These are phyloP conservation scores for Neelides sp. DNA, from an alignment of 1,140 invertebrate genomes.

Conservation along the genomic window DNA sequence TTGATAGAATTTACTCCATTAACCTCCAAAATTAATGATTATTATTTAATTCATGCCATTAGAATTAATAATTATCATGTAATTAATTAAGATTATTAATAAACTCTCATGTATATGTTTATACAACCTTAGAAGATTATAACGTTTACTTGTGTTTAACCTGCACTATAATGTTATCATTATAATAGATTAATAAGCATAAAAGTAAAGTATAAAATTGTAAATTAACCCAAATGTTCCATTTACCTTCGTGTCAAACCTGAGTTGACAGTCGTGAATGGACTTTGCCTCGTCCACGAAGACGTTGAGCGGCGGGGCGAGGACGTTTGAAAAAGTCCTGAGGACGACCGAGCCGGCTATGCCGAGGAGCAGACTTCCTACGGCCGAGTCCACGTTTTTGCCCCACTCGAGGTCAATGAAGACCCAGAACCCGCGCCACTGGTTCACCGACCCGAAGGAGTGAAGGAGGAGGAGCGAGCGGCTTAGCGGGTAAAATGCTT, in stretches of 20 bases:
- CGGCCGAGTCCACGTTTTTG: conserved; percentile 3
- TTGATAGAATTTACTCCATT: too few relatives aligned
- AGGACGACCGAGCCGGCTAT: conserved; percentile 29
- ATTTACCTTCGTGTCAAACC: conserved; percentile 23
- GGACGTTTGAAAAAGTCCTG: conserved; percentile 33
- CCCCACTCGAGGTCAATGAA: conserved; percentile 26
- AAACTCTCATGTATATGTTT: too few relatives aligned
- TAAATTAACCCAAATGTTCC: too few relatives aligned
- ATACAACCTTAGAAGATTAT: too few relatives aligned
- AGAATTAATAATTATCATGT: too few relatives aligned
- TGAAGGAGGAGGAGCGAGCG: conserved; percentile 22
- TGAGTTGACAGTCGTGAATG: conserved; percentile 27
- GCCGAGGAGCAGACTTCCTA: conserved; percentile 16
- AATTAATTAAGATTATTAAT: too few relatives aligned
- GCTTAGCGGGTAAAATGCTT: conserved; percentile 23
- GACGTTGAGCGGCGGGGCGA: conserved; percentile 35
- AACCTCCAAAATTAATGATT: too few relatives aligned
- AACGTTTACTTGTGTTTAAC: too few relatives aligned
- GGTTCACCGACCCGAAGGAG: conserved; percentile 27
- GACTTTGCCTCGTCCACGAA: conserved; percentile 29
- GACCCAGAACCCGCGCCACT: conserved; percentile 29
- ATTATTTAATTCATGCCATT: too few relatives aligned
- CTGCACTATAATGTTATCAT: too few relatives aligned
- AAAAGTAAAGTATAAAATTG: too few relatives aligned
- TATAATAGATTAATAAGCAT: too few relatives aligned